Conservation (phyloP, 2,888 invertebrate genomes). For the Brachylomia viminalis region DNA sequence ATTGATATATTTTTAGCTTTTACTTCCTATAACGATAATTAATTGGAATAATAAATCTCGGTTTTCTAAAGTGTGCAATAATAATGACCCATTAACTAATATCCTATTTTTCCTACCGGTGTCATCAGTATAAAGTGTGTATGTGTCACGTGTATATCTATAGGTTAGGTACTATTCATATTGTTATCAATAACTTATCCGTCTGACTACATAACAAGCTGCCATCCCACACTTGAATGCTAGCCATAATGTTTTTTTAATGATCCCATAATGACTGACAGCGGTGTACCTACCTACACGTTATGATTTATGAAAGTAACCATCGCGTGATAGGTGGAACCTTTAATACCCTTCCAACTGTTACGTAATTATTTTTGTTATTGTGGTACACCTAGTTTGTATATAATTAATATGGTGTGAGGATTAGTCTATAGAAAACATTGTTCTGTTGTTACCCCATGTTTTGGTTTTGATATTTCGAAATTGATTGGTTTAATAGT, state of each 20-base stretch:
- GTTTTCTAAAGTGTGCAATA: not conserved
- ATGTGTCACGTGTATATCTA: too few species aligned
- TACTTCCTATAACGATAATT: not conserved
- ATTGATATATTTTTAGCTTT: too few species aligned
- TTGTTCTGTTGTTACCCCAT: constrained; percentile 37
- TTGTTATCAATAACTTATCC: constrained; percentile 41
- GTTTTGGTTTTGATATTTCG: constrained; percentile 46
- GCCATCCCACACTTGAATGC: constrained; percentile 58
- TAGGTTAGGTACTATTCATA: not conserved
- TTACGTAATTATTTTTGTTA: constrained; percentile 67
- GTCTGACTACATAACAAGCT: constrained; percentile 28
- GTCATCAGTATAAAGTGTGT: too few species aligned
- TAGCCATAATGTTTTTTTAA: constrained; percentile 88
- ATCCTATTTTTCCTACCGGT: not conserved
- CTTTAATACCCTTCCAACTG: constrained; percentile 55
- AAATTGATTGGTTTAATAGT: constrained; percentile 49
- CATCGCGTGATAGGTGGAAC: constrained; percentile 83
- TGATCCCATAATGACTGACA: constrained; percentile 87
- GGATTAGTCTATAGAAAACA: constrained; percentile 36
- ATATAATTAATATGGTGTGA: constrained; percentile 55
- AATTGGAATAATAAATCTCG: too few species aligned
- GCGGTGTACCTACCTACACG: constrained; percentile 69
- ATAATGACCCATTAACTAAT: not conserved
- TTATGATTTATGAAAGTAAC: constrained; percentile 84
- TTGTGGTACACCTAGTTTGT: constrained; percentile 56